phyloP scores from a whole-genome alignment of 2,113 vertebrate species.

The Gambusia affinis region DNA sequence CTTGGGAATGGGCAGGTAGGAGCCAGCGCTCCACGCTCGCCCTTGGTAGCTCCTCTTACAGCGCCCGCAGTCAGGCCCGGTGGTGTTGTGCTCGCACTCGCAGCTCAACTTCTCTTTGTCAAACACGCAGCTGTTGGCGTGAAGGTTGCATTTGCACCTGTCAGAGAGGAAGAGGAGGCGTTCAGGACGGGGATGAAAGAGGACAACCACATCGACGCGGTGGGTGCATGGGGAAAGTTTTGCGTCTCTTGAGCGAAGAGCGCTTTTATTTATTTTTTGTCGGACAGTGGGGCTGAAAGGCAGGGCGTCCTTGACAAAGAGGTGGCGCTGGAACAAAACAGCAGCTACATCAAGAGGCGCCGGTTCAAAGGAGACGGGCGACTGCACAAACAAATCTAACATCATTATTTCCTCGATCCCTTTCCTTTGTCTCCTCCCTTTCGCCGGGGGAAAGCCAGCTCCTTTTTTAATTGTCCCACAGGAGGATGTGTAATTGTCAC shows the following conservation, averaged over 20 bases:
- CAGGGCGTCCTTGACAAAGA: slow-evolving; percentile 62
- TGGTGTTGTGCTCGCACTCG: slow-evolving; percentile 99
- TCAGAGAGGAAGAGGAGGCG: slow-evolving; percentile 25
- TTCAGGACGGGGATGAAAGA: slow-evolving; percentile 6
- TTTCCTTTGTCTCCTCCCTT: slow-evolving; percentile 1
- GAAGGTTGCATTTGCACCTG: slow-evolving; percentile 99
- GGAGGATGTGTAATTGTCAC: slow-evolving; percentile 70
- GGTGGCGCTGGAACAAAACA: slow-evolving; percentile 49
- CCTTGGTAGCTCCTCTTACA: slow-evolving; percentile 98
- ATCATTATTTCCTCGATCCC: slow-evolving; percentile 60
- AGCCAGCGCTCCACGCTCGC: slow-evolving; percentile 93
- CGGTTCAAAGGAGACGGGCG: slow-evolving; percentile 57
- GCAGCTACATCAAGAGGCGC: slow-evolving; percentile 52
- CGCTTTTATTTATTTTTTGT: slow-evolving; percentile 31
- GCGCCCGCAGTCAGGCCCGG: slow-evolving; percentile 96
- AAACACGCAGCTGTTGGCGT: slow-evolving; percentile 94
- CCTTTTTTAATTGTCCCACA: slow-evolving; percentile 78
- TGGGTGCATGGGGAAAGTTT: not conserved
- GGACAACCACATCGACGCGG: slow-evolving; percentile 42
- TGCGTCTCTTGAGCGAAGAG: not conserved
- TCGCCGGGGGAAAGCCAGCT: slow-evolving; percentile 38
- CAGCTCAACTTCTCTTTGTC: slow-evolving; percentile 95
- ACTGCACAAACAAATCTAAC: slow-evolving; percentile 56
- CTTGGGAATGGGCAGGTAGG: slow-evolving; percentile 97
- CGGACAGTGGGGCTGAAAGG: slow-evolving; percentile 55